Evolutionary conservation across 1,140 invertebrate genomes (phyloP), one percentile per base, ranked within the genome.

Genomic region (Lucilia sericata): DNA sequence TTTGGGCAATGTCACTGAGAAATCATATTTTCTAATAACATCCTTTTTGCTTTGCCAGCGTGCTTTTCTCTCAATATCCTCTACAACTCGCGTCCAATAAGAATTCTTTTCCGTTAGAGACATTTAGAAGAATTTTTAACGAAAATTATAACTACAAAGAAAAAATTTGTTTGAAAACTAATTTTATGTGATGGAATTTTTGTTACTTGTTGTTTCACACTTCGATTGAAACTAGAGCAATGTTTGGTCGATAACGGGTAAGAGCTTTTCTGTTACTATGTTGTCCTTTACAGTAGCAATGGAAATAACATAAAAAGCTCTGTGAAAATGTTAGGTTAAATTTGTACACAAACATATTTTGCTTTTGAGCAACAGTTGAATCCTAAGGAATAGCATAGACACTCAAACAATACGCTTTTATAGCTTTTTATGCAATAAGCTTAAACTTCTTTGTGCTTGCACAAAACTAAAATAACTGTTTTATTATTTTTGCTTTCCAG

Each of bases 1-100:
- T 2, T 86, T 85, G 0, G 89, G 89, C 70, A 91, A 34, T 7
- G 89, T 88, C 17, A 88, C 8, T 0, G 89, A 89, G 25, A 89
- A 89, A 34, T 91, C 89, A 17, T 87, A 86, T 51, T 87, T 81
- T 5, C 87, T 83, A 42, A 85, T 85, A 2, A 47, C 51, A n/a
- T 85, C 78, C 19, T 82, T 65, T 13, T 34, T 49, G 5, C 75
- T 83, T 34, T 74, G 83, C 49, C 65, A 19, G 8, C 47, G 55
- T 2, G 82, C 74, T n/a, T 75, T 80, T 47, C 60, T 65, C 49
- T 85, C 84, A 19, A 85, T 85, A 80, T 85, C 84, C 14, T 80
- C 51, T n/a, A 85, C 78, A 14, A 85, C 84, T 10, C 74, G 17
- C 30, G 75, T 85, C 84, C 84, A 85, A 49, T 85, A 85, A 12